Base-by-base conservation (phyloP, 2,113 vertebrate genomes). In the Microtus richardsoni region DNA sequence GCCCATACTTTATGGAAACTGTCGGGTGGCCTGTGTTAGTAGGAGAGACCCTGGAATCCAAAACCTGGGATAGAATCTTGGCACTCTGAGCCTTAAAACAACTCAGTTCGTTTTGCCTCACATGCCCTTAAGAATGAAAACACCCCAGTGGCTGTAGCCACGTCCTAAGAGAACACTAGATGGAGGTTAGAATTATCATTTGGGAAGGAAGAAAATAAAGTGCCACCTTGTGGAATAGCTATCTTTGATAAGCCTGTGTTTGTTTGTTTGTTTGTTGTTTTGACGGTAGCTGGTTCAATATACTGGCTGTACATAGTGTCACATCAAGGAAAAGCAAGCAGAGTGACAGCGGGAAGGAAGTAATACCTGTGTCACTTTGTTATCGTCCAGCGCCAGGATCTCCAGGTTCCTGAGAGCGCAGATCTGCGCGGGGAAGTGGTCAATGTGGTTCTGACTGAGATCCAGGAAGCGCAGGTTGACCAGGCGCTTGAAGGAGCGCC, bases 311-410 rank as follows among this genome's bases (percentile, higher is more conserved):
- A 58, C 33, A 60, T 2, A 74, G 85, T 66, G 58, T 24, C 73
- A 52, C 26, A 14, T 10, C 86, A 36, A 21, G 66, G 12, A 17
- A 16, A 41, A 62, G 39, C 28, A 49, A 28, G 60, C 73, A 21
- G 1, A 39, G 64, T 6, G 70, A 39, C 26, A 28, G 39, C 36
- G 33, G 52, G 26, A 60, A 22, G 49, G 64, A 68, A 28, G 52
- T 88, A 33, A 88, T 98, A 98, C 97, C 98, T 98, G 87, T 52
- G 47, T 24, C 85, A 98, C 94, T 82, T 95, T 96, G 79, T 98
- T 98, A 64, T 98, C 98, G 78, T 98, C 98, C 88, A 99, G 88
- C 1, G 95, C 95, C 70, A 98, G 88, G 19, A 97, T 41, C 66
- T 98, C 96, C 84, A 98, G 78, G 30, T 97, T 97, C 96, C 70